Base-by-base conservation (phyloP, 2,888 invertebrate genomes). In the Pyrgus malvae region DNA sequence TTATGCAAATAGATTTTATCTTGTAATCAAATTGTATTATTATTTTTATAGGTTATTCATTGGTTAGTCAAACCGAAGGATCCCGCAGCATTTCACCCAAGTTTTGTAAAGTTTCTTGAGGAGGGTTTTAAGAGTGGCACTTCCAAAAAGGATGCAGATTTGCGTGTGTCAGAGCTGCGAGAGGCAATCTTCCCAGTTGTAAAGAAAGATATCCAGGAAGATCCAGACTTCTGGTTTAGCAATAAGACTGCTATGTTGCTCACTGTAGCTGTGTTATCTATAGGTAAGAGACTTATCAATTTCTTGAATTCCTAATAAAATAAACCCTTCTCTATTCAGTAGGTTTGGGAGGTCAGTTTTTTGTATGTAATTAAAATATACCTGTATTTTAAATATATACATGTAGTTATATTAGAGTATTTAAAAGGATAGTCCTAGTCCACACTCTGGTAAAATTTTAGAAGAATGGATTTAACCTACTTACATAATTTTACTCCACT, bases 1-100 rank as follows among this genome's bases (percentile, higher is more conserved):
- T n/a, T n/a, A n/a, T n/a, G 6, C 23, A 23, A 23, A 23, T 23
- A 23, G 23, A n/a, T n/a, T n/a, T n/a, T n/a, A n/a, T n/a, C n/a
- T n/a, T n/a, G n/a, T n/a, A n/a, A n/a, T n/a, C n/a, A n/a, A n/a
- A n/a, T n/a, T n/a, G n/a, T n/a, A n/a, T n/a, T n/a, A n/a, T 23
- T 4, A 4, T 23, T 23, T 4, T 6, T 23, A 27, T 17, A 53
- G 92, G 91, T 92, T 0, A 69, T 99, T 46, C 92, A 96, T 56
- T 98, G 98, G 93, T 87, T 99, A 16, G 93, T 98, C 9, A 94
- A 95, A 38, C 96, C 97, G 0, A 94, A 95, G 35, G 95, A 97
- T 72, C 91, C 93, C 0, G 92, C 92, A 45, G 94, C 95, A 60
- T 98, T 98, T 75, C 96, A 97, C 81, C 98, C 98, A 0, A 91